Evolutionary conservation across 1,140 invertebrate species (phyloP).

Genomic region (Gryllus bimaculatus): DNA sequence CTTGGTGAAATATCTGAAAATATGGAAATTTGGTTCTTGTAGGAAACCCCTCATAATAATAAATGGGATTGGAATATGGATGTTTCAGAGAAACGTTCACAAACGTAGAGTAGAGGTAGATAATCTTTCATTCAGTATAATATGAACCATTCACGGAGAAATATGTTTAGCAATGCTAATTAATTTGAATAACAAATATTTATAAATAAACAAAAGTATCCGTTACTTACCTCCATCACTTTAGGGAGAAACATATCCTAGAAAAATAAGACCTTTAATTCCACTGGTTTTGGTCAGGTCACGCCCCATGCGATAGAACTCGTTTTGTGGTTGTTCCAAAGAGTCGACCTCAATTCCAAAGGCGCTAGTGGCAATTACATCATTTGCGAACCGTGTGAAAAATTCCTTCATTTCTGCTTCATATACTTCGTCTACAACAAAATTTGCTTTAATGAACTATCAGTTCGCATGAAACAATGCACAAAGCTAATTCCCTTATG

Average conservation of each 20-base stretch:
- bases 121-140: no score
- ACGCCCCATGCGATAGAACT: slow-evolving; percentile 38
- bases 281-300: slow-evolving; percentile 26
- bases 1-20: no score
- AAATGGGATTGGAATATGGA: no score
- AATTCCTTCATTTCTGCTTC: slow-evolving; percentile 40
- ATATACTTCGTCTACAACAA: background rate
- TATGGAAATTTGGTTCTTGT: no score
- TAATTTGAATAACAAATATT: background rate
- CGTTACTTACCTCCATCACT: background rate
- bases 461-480: no score
- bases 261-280: background rate
- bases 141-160: no score
- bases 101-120: no score
- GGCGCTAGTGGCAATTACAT: slow-evolving; percentile 45
- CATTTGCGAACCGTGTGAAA: slow-evolving; percentile 39
- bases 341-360: slow-evolving; percentile 47
- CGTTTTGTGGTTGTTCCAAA: slow-evolving; percentile 38
- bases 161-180: no score
- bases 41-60: no score
- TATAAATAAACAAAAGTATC: background rate
- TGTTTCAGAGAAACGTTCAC: no score
- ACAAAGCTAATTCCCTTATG: no score
- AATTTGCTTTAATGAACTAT: no score
- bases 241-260: background rate